Percentiles rank a stretch among this genome's conserved stretches.
Evolutionary conservation across 2,797 vertebrate species (phyloP).

Genomic region (Macroramphosus scolopax): DNA sequence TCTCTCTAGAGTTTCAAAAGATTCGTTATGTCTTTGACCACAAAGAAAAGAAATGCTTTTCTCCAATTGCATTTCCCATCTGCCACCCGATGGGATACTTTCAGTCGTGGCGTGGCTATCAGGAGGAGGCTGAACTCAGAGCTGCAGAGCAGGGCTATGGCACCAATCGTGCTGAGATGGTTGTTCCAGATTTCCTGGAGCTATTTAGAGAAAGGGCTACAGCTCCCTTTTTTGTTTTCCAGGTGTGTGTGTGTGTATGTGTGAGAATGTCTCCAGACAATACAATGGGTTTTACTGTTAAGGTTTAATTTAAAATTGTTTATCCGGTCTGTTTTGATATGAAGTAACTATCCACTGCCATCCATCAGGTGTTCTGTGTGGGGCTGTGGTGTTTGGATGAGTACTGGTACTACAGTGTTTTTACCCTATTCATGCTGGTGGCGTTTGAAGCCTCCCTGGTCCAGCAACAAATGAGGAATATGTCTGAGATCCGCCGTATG

Average conservation of each 20-base stretch:
- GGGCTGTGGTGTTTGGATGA: slow-evolving; percentile 97
- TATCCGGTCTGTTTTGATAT: neutral
- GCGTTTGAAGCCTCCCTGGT: slow-evolving; percentile 96
- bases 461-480: slow-evolving; percentile 96
- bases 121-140: slow-evolving; percentile 87
- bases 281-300: too few relatives aligned
- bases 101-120: slow-evolving; percentile 89
- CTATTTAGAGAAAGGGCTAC: slow-evolving; percentile 96
- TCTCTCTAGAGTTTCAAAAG: slow-evolving; percentile 96
- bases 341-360: neutral
- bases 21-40: slow-evolving; percentile 87
- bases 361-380: slow-evolving; percentile 91
- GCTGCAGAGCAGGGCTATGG: slow-evolving; percentile 89
- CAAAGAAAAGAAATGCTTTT: slow-evolving; percentile 84
- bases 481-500: slow-evolving; percentile 95
- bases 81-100: slow-evolving; percentile 82
- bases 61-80: slow-evolving; percentile 87
- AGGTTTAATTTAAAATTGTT: neutral
- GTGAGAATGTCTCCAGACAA: neutral
- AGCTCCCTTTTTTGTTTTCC: slow-evolving; percentile 96
- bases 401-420: slow-evolving; percentile 99
- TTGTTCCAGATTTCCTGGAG: slow-evolving; percentile 95
- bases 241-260: slow-evolving; percentile 72
- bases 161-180: slow-evolving; percentile 93
- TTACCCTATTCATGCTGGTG: slow-evolving; percentile 97